Evolutionary conservation across 2,797 vertebrate species (phyloP).

Genomic region (Megalops cyprinoides): DNA sequence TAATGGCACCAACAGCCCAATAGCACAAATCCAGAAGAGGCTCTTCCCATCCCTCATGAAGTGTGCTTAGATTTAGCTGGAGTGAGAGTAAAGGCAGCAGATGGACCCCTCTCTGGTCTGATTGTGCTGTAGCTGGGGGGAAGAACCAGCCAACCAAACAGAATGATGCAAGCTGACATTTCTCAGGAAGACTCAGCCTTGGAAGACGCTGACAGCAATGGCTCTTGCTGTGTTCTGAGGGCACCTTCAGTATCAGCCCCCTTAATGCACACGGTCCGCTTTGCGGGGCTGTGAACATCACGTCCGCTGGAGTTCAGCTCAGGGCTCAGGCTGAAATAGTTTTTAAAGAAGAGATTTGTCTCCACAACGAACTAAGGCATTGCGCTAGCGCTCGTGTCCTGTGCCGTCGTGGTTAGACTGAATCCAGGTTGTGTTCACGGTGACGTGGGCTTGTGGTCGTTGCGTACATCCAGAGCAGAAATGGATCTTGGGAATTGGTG

Average conservation of each 20-base stretch:
- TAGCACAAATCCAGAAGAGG: slow-evolving; percentile 30
- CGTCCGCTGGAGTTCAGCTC: background rate
- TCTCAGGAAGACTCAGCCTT: slow-evolving; percentile 49
- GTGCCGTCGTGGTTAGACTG: background rate
- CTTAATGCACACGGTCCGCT: background rate
- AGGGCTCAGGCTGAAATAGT: background rate
- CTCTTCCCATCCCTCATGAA: slow-evolving; percentile 40
- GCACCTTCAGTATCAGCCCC: background rate
- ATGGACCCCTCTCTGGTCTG: slow-evolving; percentile 56
- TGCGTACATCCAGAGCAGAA: background rate
- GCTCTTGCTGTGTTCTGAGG: background rate
- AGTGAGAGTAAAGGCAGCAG: slow-evolving; percentile 61
- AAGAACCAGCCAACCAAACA: slow-evolving; percentile 59
- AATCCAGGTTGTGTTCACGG: background rate
- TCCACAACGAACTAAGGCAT: no score
- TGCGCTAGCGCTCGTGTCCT: no score
- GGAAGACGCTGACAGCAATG: slow-evolving; percentile 55
- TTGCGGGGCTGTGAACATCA: background rate
- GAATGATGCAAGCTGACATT: slow-evolving; percentile 75
- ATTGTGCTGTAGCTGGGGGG: slow-evolving; percentile 19
- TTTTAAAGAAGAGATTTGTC: background rate
- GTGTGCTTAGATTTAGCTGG: slow-evolving; percentile 45
- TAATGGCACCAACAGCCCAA: background rate
- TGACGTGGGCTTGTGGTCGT: background rate
- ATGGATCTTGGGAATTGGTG: background rate